Conservation (phyloP, 2,888 invertebrate species). For the Peribatodes rhomboidaria region DNA sequence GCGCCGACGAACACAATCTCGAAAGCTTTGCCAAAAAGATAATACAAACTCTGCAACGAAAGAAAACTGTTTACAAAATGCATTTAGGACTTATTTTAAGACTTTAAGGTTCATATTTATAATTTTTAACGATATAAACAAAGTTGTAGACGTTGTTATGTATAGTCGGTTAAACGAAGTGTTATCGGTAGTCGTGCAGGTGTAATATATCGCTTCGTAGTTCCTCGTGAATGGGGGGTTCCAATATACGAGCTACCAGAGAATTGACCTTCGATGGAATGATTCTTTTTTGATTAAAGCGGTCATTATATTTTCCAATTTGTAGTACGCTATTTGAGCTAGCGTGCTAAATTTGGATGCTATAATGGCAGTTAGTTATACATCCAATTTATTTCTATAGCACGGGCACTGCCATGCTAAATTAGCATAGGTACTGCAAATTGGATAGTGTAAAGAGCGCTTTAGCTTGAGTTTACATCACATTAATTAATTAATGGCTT, state of each 20-base stretch:
- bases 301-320: no score
- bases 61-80: background rate
- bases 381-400: no score
- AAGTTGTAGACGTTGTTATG: conserved; percentile 16
- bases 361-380: no score
- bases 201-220: conserved; percentile 26
- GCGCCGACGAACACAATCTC: conserved; percentile 37
- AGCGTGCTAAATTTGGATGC: no score
- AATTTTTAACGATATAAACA: conserved; percentile 6
- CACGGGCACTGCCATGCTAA: no score
- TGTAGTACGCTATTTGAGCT: no score
- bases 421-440: no score
- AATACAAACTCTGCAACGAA: conserved; percentile 24
- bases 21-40: conserved; percentile 36
- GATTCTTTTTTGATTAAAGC: background rate
- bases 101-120: conserved; percentile 6
- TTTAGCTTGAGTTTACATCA: no score
- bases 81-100: background rate
- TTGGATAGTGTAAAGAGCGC: no score
- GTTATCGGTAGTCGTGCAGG: conserved; percentile 27
- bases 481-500: no score
- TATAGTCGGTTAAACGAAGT: conserved; percentile 20
- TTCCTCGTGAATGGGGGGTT: conserved; percentile 18
- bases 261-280: conserved; percentile 16
- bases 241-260: conserved; percentile 21